Base-by-base conservation (phyloP, 30 jellyfish, hydroid and myxozoan species). In the Aurelia aurita complex sp. Pacific region DNA sequence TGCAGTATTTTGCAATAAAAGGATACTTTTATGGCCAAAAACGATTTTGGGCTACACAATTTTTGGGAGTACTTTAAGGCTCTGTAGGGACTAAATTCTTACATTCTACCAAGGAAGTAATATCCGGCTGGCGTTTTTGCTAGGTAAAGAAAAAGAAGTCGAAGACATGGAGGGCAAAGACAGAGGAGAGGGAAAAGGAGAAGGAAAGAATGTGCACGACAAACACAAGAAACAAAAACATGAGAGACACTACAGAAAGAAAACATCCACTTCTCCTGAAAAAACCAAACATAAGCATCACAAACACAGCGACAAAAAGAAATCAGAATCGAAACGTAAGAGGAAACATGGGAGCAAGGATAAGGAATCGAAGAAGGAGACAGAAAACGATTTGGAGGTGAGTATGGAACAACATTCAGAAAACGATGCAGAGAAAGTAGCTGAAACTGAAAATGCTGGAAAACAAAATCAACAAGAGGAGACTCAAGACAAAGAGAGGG, bases 131-230 rank as follows among this genome's bases (percentile, higher is more conserved):
- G 4, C 13, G 5, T 46, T 7, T 9, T 46, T 46, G 8, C 57
- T 9, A 55, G 97, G 76, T 36, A 64, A 29, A 12, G 89, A 80
- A 0, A 80, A 33, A 59, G 86, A 72, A 34, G 98, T 59, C 2
- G 94, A 66, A 50, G 85, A 71, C 54, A 81, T 52, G 64, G 90
- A 91, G 68, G 81, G 10, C 11, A 86, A 65, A 15, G 95, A 60
- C 13, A 80, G 33, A 16, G 92, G 33, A 16, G 92, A 70, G 14
- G 89, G 34, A 7, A 64, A 59, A 36, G 80, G 54, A 18, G 94
- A 86, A 18, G 88, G 60, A 16, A 60, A 59, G 67, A 75, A 64
- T 50, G 65, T 69, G 64, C 61, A 50, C 15, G 92, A 83, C 8
- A 83, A 63, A 50, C 87, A 52, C 71, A 83, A 72, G 69, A 83